phyloP scores from a whole-genome alignment of 2,888 invertebrate species.

The Acanthosepion pharaonis region DNA sequence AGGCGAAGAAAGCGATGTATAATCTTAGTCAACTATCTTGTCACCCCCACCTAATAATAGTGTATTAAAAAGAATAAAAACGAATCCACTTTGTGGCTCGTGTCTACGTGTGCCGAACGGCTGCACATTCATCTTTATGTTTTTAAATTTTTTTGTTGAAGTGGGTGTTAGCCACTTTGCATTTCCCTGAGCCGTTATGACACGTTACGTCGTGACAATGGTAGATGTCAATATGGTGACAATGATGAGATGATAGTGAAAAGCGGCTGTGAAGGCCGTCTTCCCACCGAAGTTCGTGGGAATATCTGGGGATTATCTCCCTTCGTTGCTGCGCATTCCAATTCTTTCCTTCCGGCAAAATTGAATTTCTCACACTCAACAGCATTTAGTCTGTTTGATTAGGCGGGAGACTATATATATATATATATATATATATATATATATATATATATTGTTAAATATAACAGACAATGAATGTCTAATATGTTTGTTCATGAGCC shows the following conservation, averaged over 20 bases:
- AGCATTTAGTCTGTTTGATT: background rate
- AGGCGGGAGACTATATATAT: background rate
- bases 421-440: constrained; percentile 2
- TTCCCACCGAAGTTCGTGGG: background rate
- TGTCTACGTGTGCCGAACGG: constrained; percentile 33
- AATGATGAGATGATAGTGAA: background rate
- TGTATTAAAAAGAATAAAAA: background rate
- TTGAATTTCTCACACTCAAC: background rate
- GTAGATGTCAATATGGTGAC: background rate
- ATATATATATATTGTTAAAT: background rate
- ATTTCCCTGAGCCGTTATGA: background rate
- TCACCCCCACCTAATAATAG: background rate
- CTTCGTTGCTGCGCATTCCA: background rate
- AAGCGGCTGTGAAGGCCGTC: background rate
- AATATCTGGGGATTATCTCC: constrained; percentile 21
- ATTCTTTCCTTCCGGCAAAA: background rate
- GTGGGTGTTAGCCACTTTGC: background rate
- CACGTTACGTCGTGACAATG: background rate
- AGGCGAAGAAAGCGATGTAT: too few species aligned
- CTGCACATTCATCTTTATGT: background rate
- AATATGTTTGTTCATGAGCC: too few species aligned
- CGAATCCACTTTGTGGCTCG: background rate
- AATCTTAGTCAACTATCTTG: background rate
- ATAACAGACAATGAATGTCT: background rate
- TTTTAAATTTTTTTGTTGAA: background rate